phyloP scores from a whole-genome alignment of 1,140 invertebrate species.

The Pollicipes pollicipes region DNA sequence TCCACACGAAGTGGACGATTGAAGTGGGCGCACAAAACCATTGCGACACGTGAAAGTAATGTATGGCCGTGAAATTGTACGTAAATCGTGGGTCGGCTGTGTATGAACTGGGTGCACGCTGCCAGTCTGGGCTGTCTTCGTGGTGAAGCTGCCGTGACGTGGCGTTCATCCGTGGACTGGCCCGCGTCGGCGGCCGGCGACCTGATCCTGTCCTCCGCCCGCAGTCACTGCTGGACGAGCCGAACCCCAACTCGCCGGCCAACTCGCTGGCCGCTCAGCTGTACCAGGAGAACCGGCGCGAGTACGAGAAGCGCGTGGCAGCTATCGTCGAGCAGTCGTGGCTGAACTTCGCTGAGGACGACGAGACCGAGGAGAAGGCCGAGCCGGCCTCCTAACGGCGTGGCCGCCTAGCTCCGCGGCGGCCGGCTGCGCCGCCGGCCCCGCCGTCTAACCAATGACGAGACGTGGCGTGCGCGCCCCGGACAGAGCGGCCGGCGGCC shows the following conservation, averaged over 20 bases:
- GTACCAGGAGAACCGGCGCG: slow-evolving; percentile 30
- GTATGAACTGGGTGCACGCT: slow-evolving; percentile 2
- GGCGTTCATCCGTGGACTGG: neutral
- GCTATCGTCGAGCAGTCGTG: slow-evolving; percentile 36
- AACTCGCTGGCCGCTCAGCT: slow-evolving; percentile 34
- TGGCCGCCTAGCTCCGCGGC: neutral
- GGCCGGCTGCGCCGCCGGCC: no score
- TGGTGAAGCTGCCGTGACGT: neutral
- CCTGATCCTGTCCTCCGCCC: no score
- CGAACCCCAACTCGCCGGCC: slow-evolving; percentile 38
- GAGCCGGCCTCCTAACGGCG: neutral
- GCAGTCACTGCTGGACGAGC: slow-evolving; percentile 30
- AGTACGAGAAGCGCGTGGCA: slow-evolving; percentile 38
- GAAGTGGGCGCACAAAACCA: no score
- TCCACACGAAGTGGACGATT: no score
- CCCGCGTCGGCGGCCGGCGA: no score
- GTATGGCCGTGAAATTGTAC: no score
- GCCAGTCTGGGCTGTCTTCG: neutral
- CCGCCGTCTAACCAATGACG: neutral
- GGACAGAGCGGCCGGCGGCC: no score
- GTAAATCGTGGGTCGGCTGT: neutral
- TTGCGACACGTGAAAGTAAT: no score
- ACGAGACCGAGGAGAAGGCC: neutral
- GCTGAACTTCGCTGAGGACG: slow-evolving; percentile 22
- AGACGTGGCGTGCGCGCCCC: neutral